phyloP scores from a whole-genome alignment of 2,888 invertebrate genomes.

The Halictus quadricinctus region DNA sequence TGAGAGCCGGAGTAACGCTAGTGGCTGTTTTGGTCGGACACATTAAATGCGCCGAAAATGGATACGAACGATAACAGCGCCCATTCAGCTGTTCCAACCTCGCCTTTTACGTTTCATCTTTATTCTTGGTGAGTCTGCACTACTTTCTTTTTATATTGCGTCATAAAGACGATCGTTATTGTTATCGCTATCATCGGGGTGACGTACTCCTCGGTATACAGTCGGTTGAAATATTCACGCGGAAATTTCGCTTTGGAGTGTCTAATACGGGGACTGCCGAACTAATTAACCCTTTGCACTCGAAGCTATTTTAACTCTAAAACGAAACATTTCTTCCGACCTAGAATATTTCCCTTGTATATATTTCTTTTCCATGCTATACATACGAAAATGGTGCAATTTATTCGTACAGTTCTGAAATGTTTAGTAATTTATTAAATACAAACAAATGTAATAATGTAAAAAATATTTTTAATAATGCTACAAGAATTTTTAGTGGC shows the following conservation, averaged over 20 bases:
- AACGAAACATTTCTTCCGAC: too few relatives aligned
- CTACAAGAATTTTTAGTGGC: too few relatives aligned
- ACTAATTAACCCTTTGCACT: neutral
- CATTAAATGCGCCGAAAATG: slow-evolving; percentile 8
- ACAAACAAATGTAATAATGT: too few relatives aligned
- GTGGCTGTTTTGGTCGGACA: neutral
- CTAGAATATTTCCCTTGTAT: too few relatives aligned
- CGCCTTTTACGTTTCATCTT: slow-evolving; percentile 7
- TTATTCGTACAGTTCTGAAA: too few relatives aligned
- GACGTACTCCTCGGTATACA: neutral
- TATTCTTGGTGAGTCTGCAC: neutral
- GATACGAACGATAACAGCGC: slow-evolving; percentile 6
- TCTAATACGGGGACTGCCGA: neutral
- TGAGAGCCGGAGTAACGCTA: neutral
- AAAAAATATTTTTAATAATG: too few relatives aligned
- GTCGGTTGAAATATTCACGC: neutral
- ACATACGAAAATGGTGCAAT: too few relatives aligned
- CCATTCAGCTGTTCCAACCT: slow-evolving; percentile 11
- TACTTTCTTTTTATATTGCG: slow-evolving; percentile 11
- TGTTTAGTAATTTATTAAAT: too few relatives aligned
- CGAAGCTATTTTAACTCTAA: too few relatives aligned
- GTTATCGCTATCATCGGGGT: neutral
- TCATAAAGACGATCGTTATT: slow-evolving; percentile 6
- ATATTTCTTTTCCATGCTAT: too few relatives aligned
- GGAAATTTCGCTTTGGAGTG: neutral